These are phyloP conservation scores for Drosophila tsacasi DNA, from an alignment of 1,140 invertebrate genomes.

Conservation along the genomic window DNA sequence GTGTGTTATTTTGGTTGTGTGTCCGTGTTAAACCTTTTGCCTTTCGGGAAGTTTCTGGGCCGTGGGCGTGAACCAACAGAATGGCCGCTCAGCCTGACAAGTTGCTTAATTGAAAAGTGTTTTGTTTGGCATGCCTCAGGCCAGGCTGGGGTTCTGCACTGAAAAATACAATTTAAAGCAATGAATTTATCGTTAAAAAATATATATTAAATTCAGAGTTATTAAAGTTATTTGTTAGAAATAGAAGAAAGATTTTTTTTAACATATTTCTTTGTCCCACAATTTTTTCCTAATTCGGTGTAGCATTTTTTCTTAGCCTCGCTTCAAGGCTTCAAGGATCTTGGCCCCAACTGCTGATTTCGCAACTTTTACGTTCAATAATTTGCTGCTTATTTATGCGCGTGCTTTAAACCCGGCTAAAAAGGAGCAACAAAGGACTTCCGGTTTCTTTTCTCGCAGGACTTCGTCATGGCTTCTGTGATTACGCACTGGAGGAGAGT, in stretches of 20 bases:
- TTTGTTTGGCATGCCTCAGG: constrained; percentile 61
- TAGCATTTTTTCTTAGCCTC: background rate
- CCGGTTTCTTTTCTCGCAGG: constrained; percentile 33
- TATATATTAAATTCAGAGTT: too few relatives aligned
- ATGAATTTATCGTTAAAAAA: too few relatives aligned
- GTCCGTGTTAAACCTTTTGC: constrained; percentile 67
- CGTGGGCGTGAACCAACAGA: constrained; percentile 50
- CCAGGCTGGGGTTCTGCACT: constrained; percentile 12
- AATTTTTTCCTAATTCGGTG: background rate
- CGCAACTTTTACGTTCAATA: constrained; percentile 72
- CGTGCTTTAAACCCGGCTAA: constrained; percentile 39
- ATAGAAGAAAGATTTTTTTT: background rate
- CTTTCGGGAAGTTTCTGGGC: constrained; percentile 37
- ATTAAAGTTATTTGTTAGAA: background rate
- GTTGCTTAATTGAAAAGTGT: constrained; percentile 83
- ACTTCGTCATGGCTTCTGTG: constrained; percentile 29
- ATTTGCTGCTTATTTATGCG: constrained; percentile 74
- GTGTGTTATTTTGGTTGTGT: constrained; percentile 29
- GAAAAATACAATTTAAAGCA: background rate
- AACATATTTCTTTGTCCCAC: background rate
- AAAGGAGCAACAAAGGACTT: constrained; percentile 65
- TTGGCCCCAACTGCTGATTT: constrained; percentile 59
- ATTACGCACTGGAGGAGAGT: constrained; percentile 26
- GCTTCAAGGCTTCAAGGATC: constrained; percentile 1
- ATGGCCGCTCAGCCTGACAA: constrained; percentile 62